Evolutionary conservation across 2,113 vertebrate species (phyloP).

Genomic region (Calidris pygmaea): DNA sequence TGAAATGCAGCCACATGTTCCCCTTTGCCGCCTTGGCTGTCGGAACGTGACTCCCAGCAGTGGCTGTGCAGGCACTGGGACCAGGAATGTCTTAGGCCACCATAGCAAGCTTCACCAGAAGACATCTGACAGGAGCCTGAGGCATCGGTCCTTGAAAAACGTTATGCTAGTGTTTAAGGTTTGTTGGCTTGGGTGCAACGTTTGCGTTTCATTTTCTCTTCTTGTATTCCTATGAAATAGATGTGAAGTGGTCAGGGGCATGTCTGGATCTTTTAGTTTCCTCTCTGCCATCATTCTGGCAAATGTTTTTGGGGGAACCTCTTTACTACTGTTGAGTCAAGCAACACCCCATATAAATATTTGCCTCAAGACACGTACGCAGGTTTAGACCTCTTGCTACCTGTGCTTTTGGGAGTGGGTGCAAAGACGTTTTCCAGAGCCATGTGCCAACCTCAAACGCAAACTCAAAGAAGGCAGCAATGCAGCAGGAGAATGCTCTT

Average conservation of each 20-base stretch:
- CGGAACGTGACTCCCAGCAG: neutral
- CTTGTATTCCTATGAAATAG: neutral
- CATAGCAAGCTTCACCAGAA: neutral
- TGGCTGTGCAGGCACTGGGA: neutral
- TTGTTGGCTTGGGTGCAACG: neutral
- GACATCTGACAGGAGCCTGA: neutral
- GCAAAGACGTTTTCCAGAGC: neutral
- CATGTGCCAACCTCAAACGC: rapidly evolving
- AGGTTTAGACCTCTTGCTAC: neutral
- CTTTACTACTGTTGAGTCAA: neutral
- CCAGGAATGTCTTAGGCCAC: neutral
- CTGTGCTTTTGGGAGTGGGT: neutral
- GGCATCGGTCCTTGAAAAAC: neutral
- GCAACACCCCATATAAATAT: neutral
- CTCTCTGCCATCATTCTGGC: neutral
- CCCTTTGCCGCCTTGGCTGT: neutral
- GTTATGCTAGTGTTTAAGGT: neutral
- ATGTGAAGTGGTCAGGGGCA: neutral
- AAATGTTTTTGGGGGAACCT: rapidly evolving
- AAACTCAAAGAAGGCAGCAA: neutral
- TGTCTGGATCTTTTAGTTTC: neutral
- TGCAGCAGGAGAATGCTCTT: neutral
- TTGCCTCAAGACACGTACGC: neutral
- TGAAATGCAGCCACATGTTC: neutral
- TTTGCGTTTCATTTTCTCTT: neutral